Evolutionary conservation across 1,140 invertebrate species (phyloP), one percentile per base, ranked within the genome.

Genomic region (Habropoda laboriosa): DNA sequence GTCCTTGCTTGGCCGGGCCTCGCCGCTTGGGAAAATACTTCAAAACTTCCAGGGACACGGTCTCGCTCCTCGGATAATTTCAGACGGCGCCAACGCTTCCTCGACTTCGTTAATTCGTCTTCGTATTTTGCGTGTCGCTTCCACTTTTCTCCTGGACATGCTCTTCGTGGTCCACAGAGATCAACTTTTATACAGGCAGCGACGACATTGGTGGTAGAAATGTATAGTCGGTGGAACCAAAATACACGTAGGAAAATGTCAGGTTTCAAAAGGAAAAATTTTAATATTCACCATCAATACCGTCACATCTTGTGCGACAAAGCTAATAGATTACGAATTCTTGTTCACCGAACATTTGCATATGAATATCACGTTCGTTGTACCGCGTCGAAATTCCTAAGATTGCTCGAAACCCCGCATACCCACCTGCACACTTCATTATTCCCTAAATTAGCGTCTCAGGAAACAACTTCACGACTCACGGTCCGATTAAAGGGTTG

Each of bases 21-120:
- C 53, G 60, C 32, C 66, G 81, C 82, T 76, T 51, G 78, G 67
- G 53, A 85, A 85, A 85, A 85, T 85, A 85, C 83, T 85, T 84
- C 53, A 53, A 63, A 84, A 84, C 78, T 80, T 85, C 63, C 64
- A 42, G 42, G 27, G 75, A 78, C 13, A 58, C 57, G 40, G 27
- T 21, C 58, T 27, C 45, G n/a, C 61, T 40, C 38, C 4, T 1
- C 42, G 58, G 35, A 74, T 74, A 74, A 74, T 63, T 74, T 35
- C 35, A n/a, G 40, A 5, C 32, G 5, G 12, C 16, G 18, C 21
- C 47, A 16, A 16, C 16, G 4, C 57, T 74, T 64, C 18, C 68
- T 21, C 21, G 16, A 49, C 49, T 57, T 57, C 40, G 47, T 67
- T 76, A 76, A 76, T 76, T 76, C 73, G 63, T 76, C 73, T 76